Evolutionary conservation across 2,113 vertebrate species (phyloP).

Genomic region (Megalops atlanticus): DNA sequence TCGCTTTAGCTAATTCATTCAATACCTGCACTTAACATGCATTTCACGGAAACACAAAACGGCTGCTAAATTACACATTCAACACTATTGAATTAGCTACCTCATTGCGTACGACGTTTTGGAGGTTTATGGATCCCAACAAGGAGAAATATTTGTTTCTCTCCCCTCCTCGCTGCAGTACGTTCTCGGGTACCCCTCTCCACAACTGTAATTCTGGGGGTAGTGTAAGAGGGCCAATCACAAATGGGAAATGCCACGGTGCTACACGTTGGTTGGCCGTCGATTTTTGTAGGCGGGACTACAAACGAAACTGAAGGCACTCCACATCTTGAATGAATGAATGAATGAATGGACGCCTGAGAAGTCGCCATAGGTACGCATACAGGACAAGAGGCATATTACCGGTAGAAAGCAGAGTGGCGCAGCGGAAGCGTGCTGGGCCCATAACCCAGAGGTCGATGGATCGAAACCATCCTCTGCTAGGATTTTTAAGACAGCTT

Average conservation of each 20-base stretch:
- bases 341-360: neutral
- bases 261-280: neutral
- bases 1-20: neutral
- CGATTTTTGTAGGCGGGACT: conserved; percentile 8
- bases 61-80: neutral
- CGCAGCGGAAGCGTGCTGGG: conserved; percentile 38
- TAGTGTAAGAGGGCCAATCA: conserved; percentile 15
- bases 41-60: neutral
- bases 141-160: conserved; percentile 14
- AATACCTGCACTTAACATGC: neutral
- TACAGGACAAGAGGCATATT: neutral
- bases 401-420: conserved; percentile 19
- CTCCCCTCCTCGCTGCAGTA: neutral
- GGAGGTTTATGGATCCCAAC: conserved; percentile 28
- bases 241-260: neutral
- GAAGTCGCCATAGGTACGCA: neutral
- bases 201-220: neutral
- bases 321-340: conserved; percentile 19
- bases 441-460: conserved; percentile 38
- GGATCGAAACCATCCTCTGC: conserved; percentile 22
- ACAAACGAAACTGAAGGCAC: neutral
- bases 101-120: conserved; percentile 62
- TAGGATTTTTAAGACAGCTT: neutral
- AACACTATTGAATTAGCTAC: too few relatives aligned
- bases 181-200: neutral